Base-by-base conservation (phyloP, 2,113 vertebrate species). In the Dromiciops gliroides region DNA sequence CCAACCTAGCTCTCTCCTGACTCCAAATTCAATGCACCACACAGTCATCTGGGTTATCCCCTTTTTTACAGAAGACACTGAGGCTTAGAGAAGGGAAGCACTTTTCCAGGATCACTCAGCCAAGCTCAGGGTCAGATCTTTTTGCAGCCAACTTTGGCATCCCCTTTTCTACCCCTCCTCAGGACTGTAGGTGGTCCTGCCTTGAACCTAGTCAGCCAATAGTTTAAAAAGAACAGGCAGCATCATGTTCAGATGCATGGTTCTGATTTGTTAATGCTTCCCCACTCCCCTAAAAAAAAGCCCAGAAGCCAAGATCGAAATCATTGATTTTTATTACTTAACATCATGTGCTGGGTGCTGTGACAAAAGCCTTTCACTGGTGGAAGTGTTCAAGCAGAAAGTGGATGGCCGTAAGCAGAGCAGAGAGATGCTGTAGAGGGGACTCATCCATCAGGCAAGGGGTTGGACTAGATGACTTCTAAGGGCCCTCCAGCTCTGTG, bases 281-380 rank as follows among this genome's bases (percentile, higher is more conserved):
- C 67, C 67, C 67, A 83, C 67, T 83, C 48, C 56, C 92, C 91
- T 37, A 83, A 94, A 53, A 93, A 92, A 90, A 90, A 56, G 51
- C 51, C 83, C 37, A 3, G 51, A 91, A 56, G 16, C n/a, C 89
- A 26, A 88, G 91, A 50, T 50, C 91, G 51, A 48, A 93, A 89
- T 37, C 22, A 3, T 60, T 9, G 26, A 24, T 23, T 90, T 95
- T 93, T 96, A 96, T 91, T 89, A 48, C 48, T 44, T 22, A n/a
- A 89, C 60, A 48, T n/a, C 9, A 22, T 14, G 44, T 47, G 52
- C 24, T 92, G 51, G 50, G 31, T 22, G n/a, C 28, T 14, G 22
- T 47, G 53, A 83, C 11, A 9, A 9, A 48, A 44, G 49, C 28
- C 60, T 14, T 4, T n/a, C 7, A n/a, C 26, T 26, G 67, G 67